A percentile compares a stretch with the other conserved stretches of the same genome.
phyloP scores from a whole-genome alignment of 2,888 invertebrate genomes.

The Linnaemya tessellans region DNA sequence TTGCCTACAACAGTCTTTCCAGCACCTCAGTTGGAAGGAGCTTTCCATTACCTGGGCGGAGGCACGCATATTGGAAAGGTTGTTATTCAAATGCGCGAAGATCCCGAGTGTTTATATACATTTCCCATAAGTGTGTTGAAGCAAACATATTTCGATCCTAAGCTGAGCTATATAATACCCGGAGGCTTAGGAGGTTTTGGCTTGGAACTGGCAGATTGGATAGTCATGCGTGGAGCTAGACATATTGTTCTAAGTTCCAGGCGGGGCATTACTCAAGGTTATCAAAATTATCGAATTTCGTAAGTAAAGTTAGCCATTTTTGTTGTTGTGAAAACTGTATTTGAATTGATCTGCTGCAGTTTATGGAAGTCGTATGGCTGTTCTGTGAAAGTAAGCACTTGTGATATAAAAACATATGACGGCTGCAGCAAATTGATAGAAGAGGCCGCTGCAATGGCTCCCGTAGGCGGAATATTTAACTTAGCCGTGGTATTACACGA shows the following conservation, averaged over 20 bases:
- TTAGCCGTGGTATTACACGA: slow-evolving; percentile 92
- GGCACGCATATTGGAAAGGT: slow-evolving; percentile 93
- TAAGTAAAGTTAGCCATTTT: slow-evolving; percentile 77
- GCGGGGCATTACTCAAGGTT: slow-evolving; percentile 91
- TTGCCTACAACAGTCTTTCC: slow-evolving; percentile 87
- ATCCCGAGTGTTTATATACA: slow-evolving; percentile 75
- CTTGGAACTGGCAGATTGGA: slow-evolving; percentile 93
- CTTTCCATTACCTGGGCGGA: slow-evolving; percentile 87
- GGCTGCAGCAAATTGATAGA: slow-evolving; percentile 89
- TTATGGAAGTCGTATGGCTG: slow-evolving; percentile 89
- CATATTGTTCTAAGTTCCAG: slow-evolving; percentile 92
- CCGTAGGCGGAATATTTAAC: slow-evolving; percentile 94
- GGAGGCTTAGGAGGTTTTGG: slow-evolving; percentile 97
- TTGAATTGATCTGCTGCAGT: slow-evolving; percentile 78
- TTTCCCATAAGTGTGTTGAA: slow-evolving; percentile 78
- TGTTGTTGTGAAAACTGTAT: background rate
- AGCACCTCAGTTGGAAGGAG: slow-evolving; percentile 87
- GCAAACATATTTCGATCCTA: slow-evolving; percentile 79
- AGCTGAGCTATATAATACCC: slow-evolving; percentile 86
- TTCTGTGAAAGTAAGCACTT: slow-evolving; percentile 87
- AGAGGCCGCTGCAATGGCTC: slow-evolving; percentile 86
- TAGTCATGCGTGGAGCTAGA: slow-evolving; percentile 91
- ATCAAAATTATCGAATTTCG: slow-evolving; percentile 90
- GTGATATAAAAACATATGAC: slow-evolving; percentile 86
- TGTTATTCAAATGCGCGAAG: slow-evolving; percentile 82